These are phyloP conservation scores for Tachysurus fulvidraco DNA, from an alignment of 2,113 vertebrate genomes.

Conservation along the genomic window DNA sequence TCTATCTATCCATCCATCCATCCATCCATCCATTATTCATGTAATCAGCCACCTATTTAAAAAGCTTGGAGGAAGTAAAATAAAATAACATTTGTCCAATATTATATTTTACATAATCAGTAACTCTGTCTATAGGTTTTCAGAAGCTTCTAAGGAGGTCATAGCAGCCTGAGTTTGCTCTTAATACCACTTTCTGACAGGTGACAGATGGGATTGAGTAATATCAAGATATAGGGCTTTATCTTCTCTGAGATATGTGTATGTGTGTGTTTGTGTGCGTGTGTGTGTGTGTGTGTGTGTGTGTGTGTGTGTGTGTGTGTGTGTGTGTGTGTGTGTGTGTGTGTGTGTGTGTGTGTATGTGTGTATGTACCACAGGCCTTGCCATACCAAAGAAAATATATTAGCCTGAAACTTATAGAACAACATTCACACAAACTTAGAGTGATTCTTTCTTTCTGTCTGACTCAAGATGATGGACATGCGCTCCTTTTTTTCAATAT, in stretches of 20 bases:
- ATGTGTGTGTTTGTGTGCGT: too few species aligned
- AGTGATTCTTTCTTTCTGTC: not conserved
- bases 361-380: constrained; percentile 19
- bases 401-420: constrained; percentile 15
- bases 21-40: not conserved
- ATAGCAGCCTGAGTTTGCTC: constrained; percentile 10
- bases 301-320: not conserved
- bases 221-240: constrained; percentile 31
- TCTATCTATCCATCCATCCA: not conserved
- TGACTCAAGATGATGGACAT: not conserved
- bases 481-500: not conserved
- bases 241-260: constrained; percentile 41
- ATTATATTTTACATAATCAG: not conserved
- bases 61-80: not conserved
- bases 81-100: not conserved
- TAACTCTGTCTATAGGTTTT: not conserved
- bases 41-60: not conserved
- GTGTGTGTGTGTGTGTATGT: not conserved
- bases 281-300: not conserved
- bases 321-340: not conserved
- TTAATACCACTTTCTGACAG: constrained; percentile 44
- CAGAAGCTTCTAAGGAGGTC: constrained; percentile 10
- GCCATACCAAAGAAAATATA: constrained; percentile 18
- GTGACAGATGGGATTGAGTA: constrained; percentile 44
- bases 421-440: not conserved